Evolutionary conservation across 2,888 invertebrate species (phyloP).

Genomic region (Drosophila nigricruria): DNA sequence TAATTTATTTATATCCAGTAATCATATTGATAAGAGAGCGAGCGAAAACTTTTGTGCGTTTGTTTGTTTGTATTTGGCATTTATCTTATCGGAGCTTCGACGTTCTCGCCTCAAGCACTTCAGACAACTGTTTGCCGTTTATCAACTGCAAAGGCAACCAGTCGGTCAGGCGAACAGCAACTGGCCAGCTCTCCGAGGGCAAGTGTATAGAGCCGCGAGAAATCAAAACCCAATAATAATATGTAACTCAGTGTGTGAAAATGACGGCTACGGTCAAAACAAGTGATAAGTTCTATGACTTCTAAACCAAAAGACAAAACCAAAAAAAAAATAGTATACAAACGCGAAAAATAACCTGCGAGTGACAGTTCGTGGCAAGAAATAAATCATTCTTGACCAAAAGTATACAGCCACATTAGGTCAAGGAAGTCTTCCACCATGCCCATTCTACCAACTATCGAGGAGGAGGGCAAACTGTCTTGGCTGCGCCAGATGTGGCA

Average conservation of each 20-base stretch:
- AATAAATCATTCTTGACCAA: conserved; percentile 24
- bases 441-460: conserved; percentile 73
- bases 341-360: neutral
- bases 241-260: conserved; percentile 33
- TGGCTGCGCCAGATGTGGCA: conserved; percentile 74
- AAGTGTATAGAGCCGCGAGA: conserved; percentile 40
- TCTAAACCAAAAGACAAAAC: conserved; percentile 3
- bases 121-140: conserved; percentile 53
- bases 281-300: conserved; percentile 57
- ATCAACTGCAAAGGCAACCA: conserved; percentile 61
- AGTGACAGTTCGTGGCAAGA: conserved; percentile 31
- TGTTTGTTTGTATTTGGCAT: conserved; percentile 43
- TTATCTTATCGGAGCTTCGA: conserved; percentile 61
- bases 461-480: conserved; percentile 72
- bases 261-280: conserved; percentile 43
- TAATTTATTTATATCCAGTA: conserved; percentile 80
- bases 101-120: conserved; percentile 56
- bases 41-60: conserved; percentile 32
- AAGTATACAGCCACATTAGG: conserved; percentile 3
- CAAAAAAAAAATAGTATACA: neutral
- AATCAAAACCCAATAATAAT: conserved; percentile 16
- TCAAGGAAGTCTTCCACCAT: conserved; percentile 36
- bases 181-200: conserved; percentile 46
- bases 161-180: conserved; percentile 62
- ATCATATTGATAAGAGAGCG: conserved; percentile 68